phyloP scores from a whole-genome alignment of 2,888 invertebrate genomes.

The Papilio elwesi region DNA sequence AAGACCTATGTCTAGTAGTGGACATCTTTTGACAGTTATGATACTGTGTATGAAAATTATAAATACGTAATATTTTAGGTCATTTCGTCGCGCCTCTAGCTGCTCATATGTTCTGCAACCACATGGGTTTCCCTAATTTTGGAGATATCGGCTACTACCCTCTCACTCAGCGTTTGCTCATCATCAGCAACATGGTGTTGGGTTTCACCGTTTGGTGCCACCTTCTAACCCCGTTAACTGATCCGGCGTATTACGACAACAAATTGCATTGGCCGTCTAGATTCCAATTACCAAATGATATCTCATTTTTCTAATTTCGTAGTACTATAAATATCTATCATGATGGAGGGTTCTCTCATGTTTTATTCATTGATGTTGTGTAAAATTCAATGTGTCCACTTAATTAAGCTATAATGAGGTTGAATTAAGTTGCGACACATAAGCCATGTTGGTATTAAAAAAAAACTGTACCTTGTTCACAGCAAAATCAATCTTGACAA shows the following conservation, averaged over 20 bases:
- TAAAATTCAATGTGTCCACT: slow-evolving; percentile 13
- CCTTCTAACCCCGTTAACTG: slow-evolving; percentile 90
- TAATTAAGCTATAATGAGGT: slow-evolving; percentile 19
- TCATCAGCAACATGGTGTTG: slow-evolving; percentile 87
- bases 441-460: too few relatives aligned
- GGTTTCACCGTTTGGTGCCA: slow-evolving; percentile 92
- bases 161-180: slow-evolving; percentile 82
- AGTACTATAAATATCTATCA: slow-evolving; percentile 8
- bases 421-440: not conserved
- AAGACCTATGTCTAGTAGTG: too few relatives aligned
- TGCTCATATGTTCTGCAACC: slow-evolving; percentile 97
- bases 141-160: slow-evolving; percentile 79
- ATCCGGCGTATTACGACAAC: slow-evolving; percentile 86
- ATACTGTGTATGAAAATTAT: too few relatives aligned
- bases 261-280: slow-evolving; percentile 83
- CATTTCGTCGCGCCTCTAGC: slow-evolving; percentile 94
- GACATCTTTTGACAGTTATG: too few relatives aligned
- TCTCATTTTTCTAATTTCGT: slow-evolving; percentile 11
- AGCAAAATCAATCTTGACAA: too few relatives aligned
- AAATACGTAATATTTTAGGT: slow-evolving; percentile 78
- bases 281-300: slow-evolving; percentile 43
- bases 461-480: too few relatives aligned
- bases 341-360: slow-evolving; percentile 10
- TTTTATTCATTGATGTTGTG: slow-evolving; percentile 10
- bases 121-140: slow-evolving; percentile 97